Evolutionary conservation across 2,113 vertebrate species (phyloP), one percentile per base, ranked within the genome.

Genomic region (Ptilorrhoa leucosticta): DNA sequence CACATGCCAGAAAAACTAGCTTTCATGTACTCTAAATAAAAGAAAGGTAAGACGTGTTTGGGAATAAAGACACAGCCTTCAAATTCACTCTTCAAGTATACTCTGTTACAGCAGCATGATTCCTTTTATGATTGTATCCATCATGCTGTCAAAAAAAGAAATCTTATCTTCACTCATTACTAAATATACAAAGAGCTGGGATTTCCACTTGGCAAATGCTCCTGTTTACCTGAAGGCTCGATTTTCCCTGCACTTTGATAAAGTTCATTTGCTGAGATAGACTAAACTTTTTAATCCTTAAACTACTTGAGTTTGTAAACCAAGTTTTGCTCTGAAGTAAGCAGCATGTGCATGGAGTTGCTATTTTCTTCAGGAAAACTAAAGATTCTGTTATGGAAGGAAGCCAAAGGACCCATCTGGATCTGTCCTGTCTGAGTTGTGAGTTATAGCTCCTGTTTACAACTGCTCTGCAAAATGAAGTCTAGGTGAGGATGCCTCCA

Each of bases 201-300:
- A 97, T 97, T 97, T 98, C 96, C 96, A 96, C 96, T 96, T 97
- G 98, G 97, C 97, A 97, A 95, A 83, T 66, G 94, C 51, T 95
- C 92, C 94, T 97, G 96, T 96, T 96, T 97, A 97, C 97, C 97
- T 96, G 97, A 93, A 96, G 97, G 90, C 95, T 93, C 47, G 95
- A 94, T 96, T 94, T 70, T 97, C 83, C 92, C 93, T 96, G 88
- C 87, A 91, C 95, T 96, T 97, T 96, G 97, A 94, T 94, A 94
- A 96, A 96, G 96, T 97, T 97, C 96, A 89, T 70, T 95, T 93
- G 82, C 90, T 81, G 93, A 94, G 91, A 85, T 76, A 86, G 81
- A 79, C 91, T 68, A 75, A 95, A 87, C 71, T 89, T 96, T 96
- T 90, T 63, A 84, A 87, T 88, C 71, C 93, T 96, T 86, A 37